Base-by-base conservation (phyloP, 2,113 vertebrate species). In the Redunca redunca region DNA sequence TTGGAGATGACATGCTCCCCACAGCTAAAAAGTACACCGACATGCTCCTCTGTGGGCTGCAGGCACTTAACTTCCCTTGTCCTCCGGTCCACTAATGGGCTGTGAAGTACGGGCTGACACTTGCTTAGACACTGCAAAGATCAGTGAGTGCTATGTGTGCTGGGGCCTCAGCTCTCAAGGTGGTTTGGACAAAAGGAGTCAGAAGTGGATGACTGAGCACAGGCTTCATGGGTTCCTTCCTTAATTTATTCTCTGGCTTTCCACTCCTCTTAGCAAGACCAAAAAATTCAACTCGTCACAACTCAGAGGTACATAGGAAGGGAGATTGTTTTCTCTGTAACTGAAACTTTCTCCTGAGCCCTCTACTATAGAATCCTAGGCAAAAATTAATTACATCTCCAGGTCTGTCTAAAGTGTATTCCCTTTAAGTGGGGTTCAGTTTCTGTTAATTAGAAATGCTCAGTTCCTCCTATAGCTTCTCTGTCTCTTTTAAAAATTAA, bases 21-120 rank as follows among this genome's bases (percentile, higher is more conserved):
- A 28, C 13, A 4, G 55, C 40, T 30, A 53, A n/a, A 23, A 58
- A 92, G 50, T 33, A 33, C 25, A 43, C 48, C 25, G 60, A 12
- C 43, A 1, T 60, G 53, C 67, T 74, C 21, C 1, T 0, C 17
- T 62, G 71, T 17, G 46, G 71, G 6, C 30, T 46, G 28, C 0
- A 40, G 0, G 33, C 30, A 64, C 46, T 50, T 83, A 88, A 62
- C 30, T 30, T 64, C 11, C 23, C 48, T 36, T 14, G 36, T 50
- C 7, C 26, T 26, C 8, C 0, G 0, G 0, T 82, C 81, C 4
- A 46, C 74, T 94, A n/a, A 77, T 30, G 30, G 55, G 30, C 26
- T 64, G 53, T 13, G 60, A 55, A 43, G 71, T 1, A 0, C 8
- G 0, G 53, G 10, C 19, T 12, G 52, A 71, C 17, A 11, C 11